Conservation (phyloP, 2,888 invertebrate species). For the Schrankia costaestrigalis region DNA sequence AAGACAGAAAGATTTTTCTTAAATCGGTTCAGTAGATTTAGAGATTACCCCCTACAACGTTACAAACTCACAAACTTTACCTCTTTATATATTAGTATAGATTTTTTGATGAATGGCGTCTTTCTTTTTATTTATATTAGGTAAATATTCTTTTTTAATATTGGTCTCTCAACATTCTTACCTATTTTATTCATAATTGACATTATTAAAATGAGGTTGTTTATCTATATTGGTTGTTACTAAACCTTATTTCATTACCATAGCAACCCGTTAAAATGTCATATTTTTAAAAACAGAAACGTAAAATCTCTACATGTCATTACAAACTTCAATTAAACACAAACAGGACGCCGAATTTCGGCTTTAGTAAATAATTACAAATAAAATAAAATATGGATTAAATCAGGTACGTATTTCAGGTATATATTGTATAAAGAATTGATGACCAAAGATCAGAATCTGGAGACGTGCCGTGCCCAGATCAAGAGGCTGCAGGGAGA, state of each 20-base stretch:
- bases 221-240: no score
- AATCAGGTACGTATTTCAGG: conserved; percentile 66
- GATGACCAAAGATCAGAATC: conserved; percentile 82
- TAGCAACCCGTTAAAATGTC: not conserved
- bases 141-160: no score
- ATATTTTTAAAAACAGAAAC: conserved; percentile 19
- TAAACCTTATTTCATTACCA: not conserved
- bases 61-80: no score
- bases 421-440: conserved; percentile 83
- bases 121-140: no score
- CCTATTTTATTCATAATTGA: no score
- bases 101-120: no score
- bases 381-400: conserved; percentile 40
- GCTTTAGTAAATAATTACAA: conserved; percentile 20
- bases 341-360: conserved; percentile 4
- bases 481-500: conserved; percentile 82
- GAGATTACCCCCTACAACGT: no score
- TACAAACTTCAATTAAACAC: not conserved
- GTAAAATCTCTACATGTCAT: conserved; percentile 8
- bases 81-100: no score
- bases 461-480: conserved; percentile 82
- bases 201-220: no score
- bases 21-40: no score
- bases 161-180: no score
- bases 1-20: no score